Evolutionary conservation across 2,797 vertebrate species (phyloP), one percentile per base, ranked within the genome.

Genomic region (Micrastur ruficollis): DNA sequence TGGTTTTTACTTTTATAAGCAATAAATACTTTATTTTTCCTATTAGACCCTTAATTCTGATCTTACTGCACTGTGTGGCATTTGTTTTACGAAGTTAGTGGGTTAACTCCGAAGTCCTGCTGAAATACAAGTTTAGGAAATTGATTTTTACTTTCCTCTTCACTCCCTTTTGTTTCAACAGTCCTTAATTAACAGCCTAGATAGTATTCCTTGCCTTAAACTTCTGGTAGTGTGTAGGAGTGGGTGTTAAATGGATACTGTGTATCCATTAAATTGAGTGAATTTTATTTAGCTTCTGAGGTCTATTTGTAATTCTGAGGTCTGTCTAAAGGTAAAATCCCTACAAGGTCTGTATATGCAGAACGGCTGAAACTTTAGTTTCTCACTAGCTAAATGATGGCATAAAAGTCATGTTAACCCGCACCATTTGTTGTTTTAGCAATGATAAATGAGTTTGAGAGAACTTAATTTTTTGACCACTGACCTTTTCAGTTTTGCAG

Each of bases 381-480:
- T 93, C 70, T 90, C 18, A 14, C 34, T 84, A 52, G 50, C 55
- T 86, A 91, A 92, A 95, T 62, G 95, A 65, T 72, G n/a, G 58
- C 52, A 36, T 89, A 75, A 93, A 92, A 96, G 85, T 93, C 36
- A 70, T 49, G 59, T 76, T 92, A 94, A 81, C 18, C 25, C 85
- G 63, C 31, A 62, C 59, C 47, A 74, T 92, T 91, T 91, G 58
- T 94, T 96, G 89, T 89, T 83, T 92, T 79, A 93, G 73, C 55
- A 80, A 71, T 87, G 87, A 89, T 95, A 80, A 95, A 96, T 87
- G 78, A 83, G 66, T 82, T 91, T 58, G 81, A 81, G 78, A n/a
- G 47, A 92, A 93, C 74, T 91, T 91, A 90, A 85, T 95, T 89
- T 93, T 96, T 95, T 96, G 89, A 76, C 79, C 86, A 46, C 50